A percentile compares a stretch with the other conserved stretches of the same genome.
Conservation (phyloP, 92 coral and sea anemone species). For the Phymanthus crucifer region DNA sequence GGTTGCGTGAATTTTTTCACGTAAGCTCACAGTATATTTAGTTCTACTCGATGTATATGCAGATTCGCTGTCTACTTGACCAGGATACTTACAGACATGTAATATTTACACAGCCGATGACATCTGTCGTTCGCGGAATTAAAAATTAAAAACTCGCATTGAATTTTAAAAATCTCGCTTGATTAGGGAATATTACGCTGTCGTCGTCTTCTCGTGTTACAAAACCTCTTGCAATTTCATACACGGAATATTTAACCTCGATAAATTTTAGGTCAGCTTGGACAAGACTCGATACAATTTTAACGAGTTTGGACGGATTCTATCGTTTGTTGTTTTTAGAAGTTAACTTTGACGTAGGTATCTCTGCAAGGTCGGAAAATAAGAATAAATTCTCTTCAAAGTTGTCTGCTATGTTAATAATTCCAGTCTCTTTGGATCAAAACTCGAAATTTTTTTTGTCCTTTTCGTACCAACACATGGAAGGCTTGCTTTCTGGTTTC, state of each 20-base stretch:
- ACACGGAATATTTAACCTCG: not conserved
- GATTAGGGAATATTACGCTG: not conserved
- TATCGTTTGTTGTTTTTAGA: not conserved
- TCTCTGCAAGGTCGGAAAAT: not conserved
- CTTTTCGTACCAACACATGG: too few relatives aligned
- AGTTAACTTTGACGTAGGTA: not conserved
- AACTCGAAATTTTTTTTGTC: not conserved
- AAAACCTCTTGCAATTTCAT: not conserved
- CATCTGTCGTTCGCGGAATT: not conserved
- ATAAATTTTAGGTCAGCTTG: not conserved
- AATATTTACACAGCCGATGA: not conserved
- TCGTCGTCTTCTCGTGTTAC: not conserved
- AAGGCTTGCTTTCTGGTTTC: too few relatives aligned
- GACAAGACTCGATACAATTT: not conserved
- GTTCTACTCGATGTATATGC: not conserved
- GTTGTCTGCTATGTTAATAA: not conserved
- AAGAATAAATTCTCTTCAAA: not conserved
- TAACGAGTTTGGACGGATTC: not conserved
- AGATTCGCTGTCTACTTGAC: not conserved
- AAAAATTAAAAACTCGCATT: not conserved
- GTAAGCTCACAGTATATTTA: not conserved
- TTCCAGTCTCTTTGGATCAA: not conserved
- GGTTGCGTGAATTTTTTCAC: not conserved
- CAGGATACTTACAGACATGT: not conserved
- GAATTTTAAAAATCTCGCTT: not conserved